A percentile compares a stretch with the other conserved stretches of the same genome.
Conservation (phyloP, 64 coral and sea anemone genomes). For the Pocillopora verrucosa region DNA sequence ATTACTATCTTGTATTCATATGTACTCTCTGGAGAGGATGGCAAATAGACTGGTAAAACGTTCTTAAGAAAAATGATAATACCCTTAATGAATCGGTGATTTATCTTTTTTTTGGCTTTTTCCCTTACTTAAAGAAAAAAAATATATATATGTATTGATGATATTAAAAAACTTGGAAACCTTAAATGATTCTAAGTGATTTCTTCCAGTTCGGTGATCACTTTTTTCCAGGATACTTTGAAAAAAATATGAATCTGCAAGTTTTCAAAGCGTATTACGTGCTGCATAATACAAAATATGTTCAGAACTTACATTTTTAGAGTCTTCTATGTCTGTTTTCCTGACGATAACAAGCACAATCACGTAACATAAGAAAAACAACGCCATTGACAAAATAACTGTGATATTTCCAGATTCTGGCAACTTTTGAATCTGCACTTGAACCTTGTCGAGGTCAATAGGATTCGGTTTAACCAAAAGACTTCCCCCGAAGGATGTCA, state of each 20-base stretch:
- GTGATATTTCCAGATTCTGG: conserved; percentile 48
- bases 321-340: neutral
- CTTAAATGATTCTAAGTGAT: conserved; percentile 47
- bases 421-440: conserved; percentile 41
- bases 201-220: too few relatives aligned
- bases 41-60: neutral
- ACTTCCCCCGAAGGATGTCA: too few relatives aligned
- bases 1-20: too few relatives aligned
- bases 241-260: neutral
- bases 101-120: too few relatives aligned
- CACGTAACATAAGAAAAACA: conserved; percentile 24
- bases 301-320: conserved; percentile 15
- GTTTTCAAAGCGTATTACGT: too few relatives aligned
- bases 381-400: conserved; percentile 26
- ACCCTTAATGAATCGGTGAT: too few relatives aligned
- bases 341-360: conserved; percentile 42
- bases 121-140: too few relatives aligned
- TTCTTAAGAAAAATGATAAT: neutral
- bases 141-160: conserved; percentile 45
- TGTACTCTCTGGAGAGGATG: too few relatives aligned
- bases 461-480: too few relatives aligned
- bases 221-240: too few relatives aligned
- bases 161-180: conserved; percentile 36
- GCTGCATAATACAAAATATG: neutral
- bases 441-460: too few relatives aligned